Evolutionary conservation across 2,797 vertebrate species (phyloP), one percentile per base, ranked within the genome.

Genomic region (Carapus acus): DNA sequence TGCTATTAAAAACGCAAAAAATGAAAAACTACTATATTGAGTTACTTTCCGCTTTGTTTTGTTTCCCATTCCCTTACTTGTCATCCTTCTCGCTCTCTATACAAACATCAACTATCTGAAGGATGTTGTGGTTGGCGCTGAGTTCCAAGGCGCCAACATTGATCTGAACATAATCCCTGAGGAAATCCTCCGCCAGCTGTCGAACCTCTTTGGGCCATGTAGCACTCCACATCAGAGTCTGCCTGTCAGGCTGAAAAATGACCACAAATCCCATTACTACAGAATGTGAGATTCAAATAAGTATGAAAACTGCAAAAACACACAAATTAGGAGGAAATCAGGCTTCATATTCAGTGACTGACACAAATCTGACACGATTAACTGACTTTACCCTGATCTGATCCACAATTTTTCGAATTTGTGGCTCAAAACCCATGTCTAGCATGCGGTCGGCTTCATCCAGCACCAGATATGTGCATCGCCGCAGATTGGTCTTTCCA

Each of bases 171-270:
- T 94, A 94, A 58, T 97, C 93, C 55, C 90, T 90, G 48, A 98
- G 85, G 74, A 98, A 98, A 75, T 98, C 95, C 65, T 98, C 95
- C 0, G 94, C 94, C 50, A 98, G 88, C 80, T 98, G 94, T 16
- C 94, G 89, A 29, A 98, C 95, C 69, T 97, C 95, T 73, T 96
- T 96, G 3, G 95, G 95, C 95, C 95, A 98, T 27, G 95, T 98
- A 41, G 95, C 95, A 16, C 95, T 98, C 94, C 94, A 98, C 95
- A 97, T 97, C 43, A 98, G 81, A 1, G 95, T 98, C 82, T 98
- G 95, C 34, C 95, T 86, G 73, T 98, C 95, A 16, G 95, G 95
- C 95, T 98, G 65, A 34, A 18, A 12, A 15, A 34, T 16, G 43
- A 45, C 1, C 46, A 63, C 20, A 15, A 5, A 8, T 11, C 6